Percentiles rank a stretch among this genome's conserved stretches.
Conservation (phyloP, 2,113 vertebrate species). For the Diadophis punctatus region DNA sequence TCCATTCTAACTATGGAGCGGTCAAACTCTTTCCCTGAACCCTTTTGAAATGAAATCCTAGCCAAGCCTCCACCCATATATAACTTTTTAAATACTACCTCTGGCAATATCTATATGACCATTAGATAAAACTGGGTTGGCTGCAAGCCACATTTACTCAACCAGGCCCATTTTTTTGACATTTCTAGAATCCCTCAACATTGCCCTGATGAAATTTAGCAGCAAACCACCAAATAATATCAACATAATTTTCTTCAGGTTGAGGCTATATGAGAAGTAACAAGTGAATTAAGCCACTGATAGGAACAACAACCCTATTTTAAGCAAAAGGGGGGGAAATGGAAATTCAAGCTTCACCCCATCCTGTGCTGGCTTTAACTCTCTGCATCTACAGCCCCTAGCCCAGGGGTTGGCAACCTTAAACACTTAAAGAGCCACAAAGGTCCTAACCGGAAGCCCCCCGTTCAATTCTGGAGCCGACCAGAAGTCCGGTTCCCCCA, state of each 20-base stretch:
- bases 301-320: background rate
- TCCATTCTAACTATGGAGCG: background rate
- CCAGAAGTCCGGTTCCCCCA: too few species aligned
- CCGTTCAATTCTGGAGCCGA: too few species aligned
- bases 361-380: background rate
- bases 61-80: background rate
- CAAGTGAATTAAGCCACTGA: background rate
- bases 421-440: too few species aligned
- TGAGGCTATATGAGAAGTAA: background rate
- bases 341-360: background rate
- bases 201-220: background rate
- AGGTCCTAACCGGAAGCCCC: too few species aligned
- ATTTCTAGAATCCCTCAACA: background rate
- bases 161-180: background rate
- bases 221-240: background rate
- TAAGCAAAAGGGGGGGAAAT: background rate
- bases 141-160: background rate
- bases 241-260: background rate
- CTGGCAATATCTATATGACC: background rate
- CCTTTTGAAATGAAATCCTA: background rate
- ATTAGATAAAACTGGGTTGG: background rate
- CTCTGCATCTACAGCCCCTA: background rate
- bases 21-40: background rate
- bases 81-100: background rate
- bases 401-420: too few species aligned